phyloP scores from a whole-genome alignment of 1,140 invertebrate genomes.

The Trinorchestia longiramus region DNA sequence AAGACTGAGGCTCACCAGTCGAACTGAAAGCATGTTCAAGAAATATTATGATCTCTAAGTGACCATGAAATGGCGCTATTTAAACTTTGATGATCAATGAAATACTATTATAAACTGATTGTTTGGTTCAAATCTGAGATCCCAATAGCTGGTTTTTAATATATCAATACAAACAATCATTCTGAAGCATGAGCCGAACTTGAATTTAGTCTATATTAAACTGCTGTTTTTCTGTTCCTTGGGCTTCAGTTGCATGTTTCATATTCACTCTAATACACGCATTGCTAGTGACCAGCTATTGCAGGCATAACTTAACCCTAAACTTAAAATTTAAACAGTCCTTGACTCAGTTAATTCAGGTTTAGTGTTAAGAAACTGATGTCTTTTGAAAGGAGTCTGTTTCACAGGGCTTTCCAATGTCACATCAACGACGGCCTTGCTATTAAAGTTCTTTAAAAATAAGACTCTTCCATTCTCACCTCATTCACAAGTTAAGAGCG shows the following conservation, averaged over 20 bases:
- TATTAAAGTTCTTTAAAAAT: neutral
- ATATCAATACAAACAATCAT: neutral
- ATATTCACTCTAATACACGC: neutral
- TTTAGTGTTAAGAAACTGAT: neutral
- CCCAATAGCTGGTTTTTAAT: neutral
- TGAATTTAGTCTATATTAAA: neutral
- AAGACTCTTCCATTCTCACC: neutral
- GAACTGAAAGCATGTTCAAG: no score
- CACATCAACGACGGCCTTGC: neutral
- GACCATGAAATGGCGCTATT: neutral
- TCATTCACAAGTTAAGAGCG: neutral
- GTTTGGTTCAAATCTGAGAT: neutral
- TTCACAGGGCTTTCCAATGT: neutral
- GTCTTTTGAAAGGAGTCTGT: neutral
- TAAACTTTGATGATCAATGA: neutral
- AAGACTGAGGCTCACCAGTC: no score
- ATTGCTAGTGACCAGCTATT: neutral
- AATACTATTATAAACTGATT: neutral
- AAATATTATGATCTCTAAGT: no score
- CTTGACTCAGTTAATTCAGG: neutral
- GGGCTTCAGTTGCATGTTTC: neutral
- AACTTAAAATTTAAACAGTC: neutral
- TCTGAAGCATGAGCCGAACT: neutral
- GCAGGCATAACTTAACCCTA: neutral
- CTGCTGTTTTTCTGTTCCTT: neutral